Conservation (phyloP, 2,113 vertebrate genomes). For the Gavialis gangeticus region DNA sequence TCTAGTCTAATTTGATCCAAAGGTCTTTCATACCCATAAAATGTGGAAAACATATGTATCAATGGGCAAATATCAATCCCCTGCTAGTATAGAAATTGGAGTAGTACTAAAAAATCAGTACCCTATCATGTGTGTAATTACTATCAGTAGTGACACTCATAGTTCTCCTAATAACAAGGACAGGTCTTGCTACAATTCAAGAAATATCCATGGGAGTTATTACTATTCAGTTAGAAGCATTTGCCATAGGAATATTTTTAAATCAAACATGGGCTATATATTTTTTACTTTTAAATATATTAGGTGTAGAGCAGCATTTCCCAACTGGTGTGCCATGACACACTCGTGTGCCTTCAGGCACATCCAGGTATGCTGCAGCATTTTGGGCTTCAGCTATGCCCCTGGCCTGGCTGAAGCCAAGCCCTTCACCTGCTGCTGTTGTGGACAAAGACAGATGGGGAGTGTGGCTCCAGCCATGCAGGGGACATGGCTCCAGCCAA, state of each 20-base stretch:
- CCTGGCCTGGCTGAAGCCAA: no score
- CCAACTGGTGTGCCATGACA: no score
- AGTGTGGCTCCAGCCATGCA: no score
- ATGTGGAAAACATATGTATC: slow-evolving; percentile 25
- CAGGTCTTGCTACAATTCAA: slow-evolving; percentile 40
- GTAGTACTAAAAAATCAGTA: not conserved
- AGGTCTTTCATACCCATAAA: slow-evolving; percentile 25
- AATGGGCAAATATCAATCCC: slow-evolving; percentile 39
- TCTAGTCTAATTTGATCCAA: not conserved
- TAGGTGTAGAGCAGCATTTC: not conserved
- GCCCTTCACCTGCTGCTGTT: no score
- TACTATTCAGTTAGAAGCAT: not conserved
- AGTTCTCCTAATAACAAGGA: slow-evolving; percentile 39
- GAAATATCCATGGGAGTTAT: slow-evolving; percentile 46
- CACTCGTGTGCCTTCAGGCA: no score
- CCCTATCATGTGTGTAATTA: slow-evolving; percentile 23
- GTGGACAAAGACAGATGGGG: no score
- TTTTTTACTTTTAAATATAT: no score
- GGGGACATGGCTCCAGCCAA: no score
- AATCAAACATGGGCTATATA: no score
- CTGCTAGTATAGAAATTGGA: not conserved
- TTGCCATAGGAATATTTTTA: no score
- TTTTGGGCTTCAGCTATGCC: no score
- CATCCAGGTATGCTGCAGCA: no score
- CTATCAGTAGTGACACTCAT: slow-evolving; percentile 41